Base-by-base conservation (phyloP, 2,888 invertebrate species). In the Plebejus argus region DNA sequence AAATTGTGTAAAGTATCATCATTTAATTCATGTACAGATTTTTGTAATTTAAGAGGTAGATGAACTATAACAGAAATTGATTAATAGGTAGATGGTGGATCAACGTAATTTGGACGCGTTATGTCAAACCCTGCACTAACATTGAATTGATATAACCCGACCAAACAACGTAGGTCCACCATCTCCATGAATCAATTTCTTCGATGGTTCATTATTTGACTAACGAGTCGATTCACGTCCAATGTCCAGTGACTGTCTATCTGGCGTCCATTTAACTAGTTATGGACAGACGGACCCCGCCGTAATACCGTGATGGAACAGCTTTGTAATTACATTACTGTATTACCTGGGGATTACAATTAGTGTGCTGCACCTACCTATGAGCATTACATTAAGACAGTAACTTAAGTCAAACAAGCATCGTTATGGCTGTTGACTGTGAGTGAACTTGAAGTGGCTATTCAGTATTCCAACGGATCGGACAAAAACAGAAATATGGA, bases 321-420 rank as follows among this genome's bases (percentile, higher is more conserved):
- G 72, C 39, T 72, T 71, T 8, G 72, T 28, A 72, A 72, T 72
- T 49, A 72, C 45, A 72, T 72, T 72, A 49, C 45, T 20, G 72
- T n/a, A 20, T 45, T 72, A 49, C 72, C 23, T 49, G 49, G 72
- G 72, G 72, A 72, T 72, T 72, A 72, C 72, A 72, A 23, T 15
- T 23, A n/a, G 61, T 66, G 23, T 66, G 12, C 28, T 66, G 23
- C 28, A 66, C 12, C 23, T 61, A 66, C 12, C 23, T 61, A 61
- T 23, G 61, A 66, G 23, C 23, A 12, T 10, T 23, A 61, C 12
- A 20, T 58, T 20, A 6, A 56, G 7, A 58, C 58, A 20, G 20
- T 58, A 20, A 8, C 58, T 20, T 58, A n/a, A 18, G 58, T 58
- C 8, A 7, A 58, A 58, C n/a, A n/a, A 20, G 20, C 49, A 49